These are phyloP conservation scores for Ophiodon elongatus DNA, from an alignment of 2,113 vertebrate species.

Conservation along the genomic window DNA sequence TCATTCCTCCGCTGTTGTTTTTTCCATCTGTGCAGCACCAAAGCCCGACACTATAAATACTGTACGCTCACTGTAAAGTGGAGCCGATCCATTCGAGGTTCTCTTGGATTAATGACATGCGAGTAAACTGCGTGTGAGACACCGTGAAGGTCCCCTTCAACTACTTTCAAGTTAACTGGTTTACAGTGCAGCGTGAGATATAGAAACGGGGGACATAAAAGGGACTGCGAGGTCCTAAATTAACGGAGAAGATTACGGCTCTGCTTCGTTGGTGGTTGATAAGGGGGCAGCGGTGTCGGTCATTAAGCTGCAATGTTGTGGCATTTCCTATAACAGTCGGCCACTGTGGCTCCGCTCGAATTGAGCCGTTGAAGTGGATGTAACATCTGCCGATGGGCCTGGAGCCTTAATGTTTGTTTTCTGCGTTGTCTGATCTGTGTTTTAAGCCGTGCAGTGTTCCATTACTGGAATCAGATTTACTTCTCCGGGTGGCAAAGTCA, in stretches of 20 bases:
- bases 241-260: not conserved
- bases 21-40: conserved; percentile 76
- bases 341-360: conserved; percentile 12
- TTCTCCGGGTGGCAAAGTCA: conserved; percentile 74
- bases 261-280: not conserved
- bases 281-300: not conserved
- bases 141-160: not conserved
- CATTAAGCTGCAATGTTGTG: not conserved
- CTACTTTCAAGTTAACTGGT: not conserved
- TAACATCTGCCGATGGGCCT: conserved; percentile 38
- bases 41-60: conserved; percentile 61
- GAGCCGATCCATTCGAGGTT: conserved; percentile 4
- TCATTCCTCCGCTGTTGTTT: conserved; percentile 79
- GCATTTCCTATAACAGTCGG: conserved; percentile 7
- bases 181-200: not conserved
- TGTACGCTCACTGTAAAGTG: conserved; percentile 34
- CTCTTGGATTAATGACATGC: conserved; percentile 3
- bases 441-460: conserved; percentile 60
- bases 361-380: conserved; percentile 18
- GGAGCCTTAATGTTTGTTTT: conserved; percentile 46
- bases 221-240: not conserved
- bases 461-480: conserved; percentile 69
- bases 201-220: conserved; percentile 8
- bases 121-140: not conserved
- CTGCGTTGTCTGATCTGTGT: conserved; percentile 46